phyloP scores from a whole-genome alignment of 2,797 vertebrate species.

The Avahi laniger region DNA sequence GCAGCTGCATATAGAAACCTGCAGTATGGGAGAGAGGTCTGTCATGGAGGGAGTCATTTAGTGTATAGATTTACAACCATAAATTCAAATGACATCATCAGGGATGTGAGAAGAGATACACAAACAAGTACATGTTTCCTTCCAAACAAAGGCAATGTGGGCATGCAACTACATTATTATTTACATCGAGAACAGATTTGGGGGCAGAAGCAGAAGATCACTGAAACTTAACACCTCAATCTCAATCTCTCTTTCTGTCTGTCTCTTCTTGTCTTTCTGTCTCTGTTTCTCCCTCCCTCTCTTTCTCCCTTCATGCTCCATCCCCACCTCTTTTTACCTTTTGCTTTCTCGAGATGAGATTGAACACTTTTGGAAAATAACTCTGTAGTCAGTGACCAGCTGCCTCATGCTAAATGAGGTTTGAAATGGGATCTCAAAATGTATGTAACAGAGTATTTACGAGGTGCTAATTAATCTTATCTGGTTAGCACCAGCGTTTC shows the following conservation, averaged over 20 bases:
- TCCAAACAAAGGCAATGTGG: not conserved
- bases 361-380: not conserved
- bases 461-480: not conserved
- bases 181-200: not conserved
- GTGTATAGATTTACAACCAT: not conserved
- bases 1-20: not conserved
- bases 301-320: no score
- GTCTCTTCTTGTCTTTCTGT: not conserved
- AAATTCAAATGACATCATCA: not conserved
- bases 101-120: not conserved
- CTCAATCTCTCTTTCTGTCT: not conserved
- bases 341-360: not conserved
- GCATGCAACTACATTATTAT: not conserved
- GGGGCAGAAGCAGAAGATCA: not conserved
- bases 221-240: not conserved
- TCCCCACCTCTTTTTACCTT: not conserved
- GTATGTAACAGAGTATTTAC: not conserved
- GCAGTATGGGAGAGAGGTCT: not conserved
- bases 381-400: not conserved
- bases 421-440: not conserved
- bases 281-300: not conserved
- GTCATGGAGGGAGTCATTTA: not conserved
- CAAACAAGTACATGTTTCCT: not conserved
- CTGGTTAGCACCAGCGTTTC: not conserved
- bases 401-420: not conserved